Conservation (phyloP, 2,888 invertebrate species). For the Drosophila melanosoma region DNA sequence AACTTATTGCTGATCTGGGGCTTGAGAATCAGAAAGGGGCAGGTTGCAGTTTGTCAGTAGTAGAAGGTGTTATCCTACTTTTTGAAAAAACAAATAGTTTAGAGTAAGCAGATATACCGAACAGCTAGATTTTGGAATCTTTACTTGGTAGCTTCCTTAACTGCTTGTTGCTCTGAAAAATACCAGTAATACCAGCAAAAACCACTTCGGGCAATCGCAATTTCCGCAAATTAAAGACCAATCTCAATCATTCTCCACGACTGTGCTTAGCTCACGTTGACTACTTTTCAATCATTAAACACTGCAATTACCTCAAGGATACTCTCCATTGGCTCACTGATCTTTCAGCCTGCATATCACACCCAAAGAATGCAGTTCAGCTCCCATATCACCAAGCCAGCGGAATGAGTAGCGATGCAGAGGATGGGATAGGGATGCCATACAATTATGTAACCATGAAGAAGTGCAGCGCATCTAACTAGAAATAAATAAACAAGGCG, state of each 20-base stretch:
- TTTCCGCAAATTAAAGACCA: conserved; percentile 76
- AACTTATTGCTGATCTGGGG: conserved; percentile 25
- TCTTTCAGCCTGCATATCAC: conserved; percentile 51
- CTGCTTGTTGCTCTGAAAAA: not conserved
- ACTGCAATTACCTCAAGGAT: conserved; percentile 71
- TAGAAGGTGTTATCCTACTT: not conserved
- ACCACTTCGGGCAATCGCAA: conserved; percentile 49
- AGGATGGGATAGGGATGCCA: conserved; percentile 39
- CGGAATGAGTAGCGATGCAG: conserved; percentile 3
- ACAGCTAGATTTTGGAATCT: not conserved
- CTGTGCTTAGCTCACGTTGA: conserved; percentile 70
- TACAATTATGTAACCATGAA: conserved; percentile 71
- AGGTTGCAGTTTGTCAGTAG: not conserved
- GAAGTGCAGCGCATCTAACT: conserved; percentile 72
- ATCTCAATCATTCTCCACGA: conserved; percentile 71
- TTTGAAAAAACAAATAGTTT: not conserved
- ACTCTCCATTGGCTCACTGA: conserved; percentile 38
- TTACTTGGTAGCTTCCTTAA: conserved; percentile 5
- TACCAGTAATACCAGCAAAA: not conserved
- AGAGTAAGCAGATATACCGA: not conserved
- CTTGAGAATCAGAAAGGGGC: conserved; percentile 12
- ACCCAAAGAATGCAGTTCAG: conserved; percentile 48
- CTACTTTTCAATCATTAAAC: conserved; percentile 73
- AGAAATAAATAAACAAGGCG: conserved; percentile 78
- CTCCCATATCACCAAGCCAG: conserved; percentile 33